Evolutionary conservation across 1,140 invertebrate species (phyloP), one percentile per base, ranked within the genome.

Genomic region (Dendroctonus valens): DNA sequence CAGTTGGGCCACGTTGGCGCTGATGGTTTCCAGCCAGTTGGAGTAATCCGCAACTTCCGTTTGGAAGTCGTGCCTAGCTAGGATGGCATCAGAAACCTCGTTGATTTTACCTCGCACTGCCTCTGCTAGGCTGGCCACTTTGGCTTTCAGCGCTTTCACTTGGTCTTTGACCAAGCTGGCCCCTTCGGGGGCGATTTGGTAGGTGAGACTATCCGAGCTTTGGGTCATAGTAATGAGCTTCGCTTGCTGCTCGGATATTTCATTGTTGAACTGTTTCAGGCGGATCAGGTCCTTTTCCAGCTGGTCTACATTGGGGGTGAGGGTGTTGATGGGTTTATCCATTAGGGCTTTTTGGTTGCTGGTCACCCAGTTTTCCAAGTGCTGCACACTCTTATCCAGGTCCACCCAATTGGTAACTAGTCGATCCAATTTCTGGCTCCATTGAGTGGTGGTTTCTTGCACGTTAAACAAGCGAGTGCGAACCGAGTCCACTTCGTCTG

Each of bases 61-160:
- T 71, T 91, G 86, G 70, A 96, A 92, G 75, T 96, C 93, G 81
- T 95, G 91, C 70, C 87, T 81, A 4, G 87, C 83, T 42, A 92
- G 84, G 40, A 93, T 86, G 15, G 89, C 85, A 76, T 94, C 91
- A 5, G 91, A 92, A 0, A 93, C 79, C 44, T 86, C 82, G 76
- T 93, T 92, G 39, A 92, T 90, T 76, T 86, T 87, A 14, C 85
- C 82, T 57, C 90, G 81, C 0, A 90, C 85, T 9, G 82, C 84
- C 70, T 94, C 91, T 5, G 90, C 87, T 0, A 94, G 76, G 67
- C 85, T 82, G 48, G 84, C 83, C 2, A 92, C 83, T 69, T 88
- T 83, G 9, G 82, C 76, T 80, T 94, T 94, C 62, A 93, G 84
- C 57, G 87, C 86, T 5, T 83, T 79, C 0, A 94, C 83, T 74